Evolutionary conservation across 2,797 vertebrate genomes (phyloP).

Genomic region (Protosalanx chinensis): DNA sequence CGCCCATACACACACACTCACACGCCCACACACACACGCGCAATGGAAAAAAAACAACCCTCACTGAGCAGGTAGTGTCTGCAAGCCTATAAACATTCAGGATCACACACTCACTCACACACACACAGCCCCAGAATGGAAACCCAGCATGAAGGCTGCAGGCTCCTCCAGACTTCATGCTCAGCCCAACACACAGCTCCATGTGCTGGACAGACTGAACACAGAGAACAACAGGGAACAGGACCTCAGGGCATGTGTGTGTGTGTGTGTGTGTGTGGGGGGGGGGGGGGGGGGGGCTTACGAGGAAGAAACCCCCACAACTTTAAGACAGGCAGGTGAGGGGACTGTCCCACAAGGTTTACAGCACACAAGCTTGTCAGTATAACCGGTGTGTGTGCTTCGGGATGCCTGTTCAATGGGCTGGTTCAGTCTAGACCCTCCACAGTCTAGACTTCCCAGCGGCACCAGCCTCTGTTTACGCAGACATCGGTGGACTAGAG

Average conservation of each 20-base stretch:
- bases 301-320: slow-evolving; percentile 40
- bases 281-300: slow-evolving; percentile 45
- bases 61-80: too few species aligned
- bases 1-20: neutral
- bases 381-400: too few species aligned
- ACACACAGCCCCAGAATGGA: slow-evolving; percentile 42
- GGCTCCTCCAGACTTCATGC: too few species aligned
- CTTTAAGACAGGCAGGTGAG: slow-evolving; percentile 37
- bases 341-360: neutral
- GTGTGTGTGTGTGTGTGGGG: neutral
- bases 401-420: slow-evolving; percentile 35
- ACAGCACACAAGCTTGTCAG: too few species aligned
- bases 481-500: slow-evolving; percentile 55
- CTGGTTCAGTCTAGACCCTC: slow-evolving; percentile 25
- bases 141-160: too few species aligned
- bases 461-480: slow-evolving; percentile 56
- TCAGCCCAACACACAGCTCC: too few species aligned
- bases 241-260: neutral
- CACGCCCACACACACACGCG: slow-evolving; percentile 1
- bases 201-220: too few species aligned
- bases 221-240: too few species aligned
- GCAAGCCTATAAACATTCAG: too few species aligned
- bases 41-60: too few species aligned
- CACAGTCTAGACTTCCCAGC: slow-evolving; percentile 20
- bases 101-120: slow-evolving; percentile 9